A percentile compares a stretch with the other conserved stretches of the same genome.
Evolutionary conservation across 2,888 invertebrate species (phyloP).

Genomic region (Meloe dianella): DNA sequence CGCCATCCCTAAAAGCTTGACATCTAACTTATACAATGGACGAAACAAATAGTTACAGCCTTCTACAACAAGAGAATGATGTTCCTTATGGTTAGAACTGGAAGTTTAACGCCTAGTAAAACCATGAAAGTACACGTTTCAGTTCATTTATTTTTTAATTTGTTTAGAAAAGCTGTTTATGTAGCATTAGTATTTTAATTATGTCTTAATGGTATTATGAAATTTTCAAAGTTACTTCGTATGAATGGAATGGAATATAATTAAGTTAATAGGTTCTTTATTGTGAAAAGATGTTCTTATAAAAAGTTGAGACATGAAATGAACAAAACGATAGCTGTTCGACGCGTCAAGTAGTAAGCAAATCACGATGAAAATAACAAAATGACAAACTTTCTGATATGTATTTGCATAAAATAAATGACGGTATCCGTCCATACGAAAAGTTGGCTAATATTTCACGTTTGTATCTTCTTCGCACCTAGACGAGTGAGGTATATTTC

Average conservation of each 20-base stretch:
- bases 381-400: conserved; percentile 60
- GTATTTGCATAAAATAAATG: conserved; percentile 63
- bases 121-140: not conserved
- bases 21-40: not conserved
- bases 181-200: not conserved
- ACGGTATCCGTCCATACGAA: conserved; percentile 61
- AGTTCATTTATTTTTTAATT: not conserved
- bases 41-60: not conserved
- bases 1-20: conserved; percentile 18
- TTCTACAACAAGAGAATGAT: not conserved
- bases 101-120: not conserved
- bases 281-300: too few species aligned
- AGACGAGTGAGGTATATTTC: conserved; percentile 55
- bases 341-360: not conserved
- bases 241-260: too few species aligned
- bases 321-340: not conserved
- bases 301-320: not conserved
- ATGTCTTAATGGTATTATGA: too few species aligned
- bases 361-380: conserved; percentile 21
- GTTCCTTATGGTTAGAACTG: not conserved
- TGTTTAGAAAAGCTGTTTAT: not conserved
- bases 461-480: conserved; percentile 51
- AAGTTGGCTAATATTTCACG: conserved; percentile 61
- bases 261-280: too few species aligned
- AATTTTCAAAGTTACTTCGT: too few species aligned